Base-by-base conservation (phyloP, 2,797 vertebrate species). In the Microctenopoma steveboyesi region DNA sequence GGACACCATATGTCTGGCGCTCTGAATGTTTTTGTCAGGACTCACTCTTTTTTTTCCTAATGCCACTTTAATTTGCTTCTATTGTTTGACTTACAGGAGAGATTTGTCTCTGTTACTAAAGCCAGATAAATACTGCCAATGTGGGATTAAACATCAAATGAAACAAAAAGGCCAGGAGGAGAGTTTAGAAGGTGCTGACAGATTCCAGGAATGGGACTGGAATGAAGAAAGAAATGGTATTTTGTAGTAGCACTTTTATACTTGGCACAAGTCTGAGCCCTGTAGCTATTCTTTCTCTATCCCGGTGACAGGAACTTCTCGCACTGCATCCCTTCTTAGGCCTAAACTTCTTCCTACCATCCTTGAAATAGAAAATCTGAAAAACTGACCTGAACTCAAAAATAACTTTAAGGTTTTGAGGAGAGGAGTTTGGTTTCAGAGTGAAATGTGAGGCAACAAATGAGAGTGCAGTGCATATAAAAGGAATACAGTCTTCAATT, bases 281-380 rank as follows among this genome's bases (percentile, higher is more conserved):
- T 2, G 51, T 47, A 58, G 66, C 60, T 63, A 8, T 61, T 28
- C 64, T 37, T n/a, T 56, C 35, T 61, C 54, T 47, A 60, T 65
- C 56, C 55, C 22, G 1, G 30, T 57, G 72, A 80, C 80, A 74
- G 64, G 76, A 85, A 70, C 68, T 60, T 33, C 54, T 52, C 9
- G 6, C 67, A 16, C 61, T 27, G 16, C 15, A n/a, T 53, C 59
- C 51, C 33, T 33, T 50, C 60, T 18, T 45, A 33, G 55, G n/a
- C 63, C 64, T 66, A 76, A 72, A 81, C 57, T 74, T 46, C 55
- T 47, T 53, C 65, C 22, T 50, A 10, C 39, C 16, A 18, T 66
- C 35, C 79, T 61, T 60, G 39, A 86, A 86, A 83, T 84, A 84
- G 76, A 83, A 88, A 82, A 82, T 87, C 69, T 18, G 18, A 18